Conservation (phyloP, 2,888 invertebrate genomes). For the Campaea margaritaria region DNA sequence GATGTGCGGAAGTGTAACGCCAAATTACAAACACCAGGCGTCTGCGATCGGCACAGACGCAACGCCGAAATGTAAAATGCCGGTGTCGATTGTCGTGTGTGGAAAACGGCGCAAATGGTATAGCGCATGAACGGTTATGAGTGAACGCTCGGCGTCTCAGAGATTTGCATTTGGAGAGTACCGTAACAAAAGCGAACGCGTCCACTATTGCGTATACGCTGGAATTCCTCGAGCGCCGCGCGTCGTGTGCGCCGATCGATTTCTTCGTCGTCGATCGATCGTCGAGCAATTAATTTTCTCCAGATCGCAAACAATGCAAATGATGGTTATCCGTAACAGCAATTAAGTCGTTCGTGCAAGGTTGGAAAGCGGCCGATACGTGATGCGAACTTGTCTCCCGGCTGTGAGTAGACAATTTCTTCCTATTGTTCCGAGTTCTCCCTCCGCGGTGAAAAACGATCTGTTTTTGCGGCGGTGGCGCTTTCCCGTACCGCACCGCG, state of each 20-base stretch:
- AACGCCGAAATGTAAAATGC: conserved; percentile 31
- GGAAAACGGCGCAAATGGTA: conserved; percentile 21
- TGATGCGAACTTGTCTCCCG: conserved; percentile 62
- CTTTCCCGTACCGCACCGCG: conserved; percentile 66
- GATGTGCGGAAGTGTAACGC: conserved; percentile 50
- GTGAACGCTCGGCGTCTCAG: conserved; percentile 18
- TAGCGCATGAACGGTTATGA: conserved; percentile 29
- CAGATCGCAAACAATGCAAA: conserved; percentile 78
- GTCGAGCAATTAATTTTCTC: conserved; percentile 79
- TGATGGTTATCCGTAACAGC: conserved; percentile 75
- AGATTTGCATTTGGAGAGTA: conserved; percentile 44
- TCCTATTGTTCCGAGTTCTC: conserved; percentile 74
- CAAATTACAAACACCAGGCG: conserved; percentile 38
- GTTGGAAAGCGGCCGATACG: conserved; percentile 76
- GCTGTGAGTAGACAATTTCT: conserved; percentile 77
- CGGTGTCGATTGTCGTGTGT: conserved; percentile 39
- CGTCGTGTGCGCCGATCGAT: conserved; percentile 55
- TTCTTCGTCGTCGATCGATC: conserved; percentile 64
- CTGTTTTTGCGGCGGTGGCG: conserved; percentile 57
- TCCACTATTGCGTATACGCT: conserved; percentile 42
- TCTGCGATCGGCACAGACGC: conserved; percentile 40
- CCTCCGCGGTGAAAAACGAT: conserved; percentile 62
- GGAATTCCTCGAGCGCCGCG: conserved; percentile 44
- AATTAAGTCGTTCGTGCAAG: conserved; percentile 68
- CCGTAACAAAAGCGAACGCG: conserved; percentile 45